phyloP scores from a whole-genome alignment of 2,113 vertebrate genomes.

The Rhadina sibilatrix region DNA sequence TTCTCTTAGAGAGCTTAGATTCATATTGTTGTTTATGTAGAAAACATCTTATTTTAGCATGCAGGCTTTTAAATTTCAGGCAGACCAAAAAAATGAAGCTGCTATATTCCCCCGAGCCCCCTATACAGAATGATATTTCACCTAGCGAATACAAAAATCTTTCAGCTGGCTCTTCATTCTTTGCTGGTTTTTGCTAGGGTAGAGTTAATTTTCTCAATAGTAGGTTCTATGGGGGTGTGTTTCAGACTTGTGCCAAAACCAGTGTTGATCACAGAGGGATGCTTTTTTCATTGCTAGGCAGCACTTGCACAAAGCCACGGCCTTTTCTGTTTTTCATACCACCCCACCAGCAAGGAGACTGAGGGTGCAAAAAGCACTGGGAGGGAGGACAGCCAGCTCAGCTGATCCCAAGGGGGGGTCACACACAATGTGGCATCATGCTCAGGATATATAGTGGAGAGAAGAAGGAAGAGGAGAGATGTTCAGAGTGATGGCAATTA shows the following conservation, averaged over 20 bases:
- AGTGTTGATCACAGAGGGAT: background rate
- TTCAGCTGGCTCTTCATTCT: background rate
- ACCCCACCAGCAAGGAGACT: background rate
- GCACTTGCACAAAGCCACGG: background rate
- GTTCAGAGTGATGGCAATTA: background rate
- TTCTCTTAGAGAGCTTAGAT: background rate
- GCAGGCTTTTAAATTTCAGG: conserved; percentile 3
- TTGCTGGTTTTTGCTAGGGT: background rate
- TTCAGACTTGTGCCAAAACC: background rate
- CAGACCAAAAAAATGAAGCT: background rate
- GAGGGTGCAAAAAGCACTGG: background rate
- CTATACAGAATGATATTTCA: background rate
- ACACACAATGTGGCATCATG: background rate
- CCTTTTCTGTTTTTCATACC: background rate
- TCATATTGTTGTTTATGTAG: conserved; percentile 11
- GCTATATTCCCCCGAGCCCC: background rate
- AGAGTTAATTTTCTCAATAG: background rate
- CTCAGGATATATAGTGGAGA: background rate
- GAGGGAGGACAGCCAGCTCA: background rate
- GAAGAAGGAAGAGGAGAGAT: background rate
- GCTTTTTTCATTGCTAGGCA: background rate
- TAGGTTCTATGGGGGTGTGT: too few species aligned
- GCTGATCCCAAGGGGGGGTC: background rate
- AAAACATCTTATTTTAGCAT: background rate
- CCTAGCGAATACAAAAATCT: background rate